Evolutionary conservation across 2,888 invertebrate genomes (phyloP).

Genomic region (Ecliptopera silaceata): DNA sequence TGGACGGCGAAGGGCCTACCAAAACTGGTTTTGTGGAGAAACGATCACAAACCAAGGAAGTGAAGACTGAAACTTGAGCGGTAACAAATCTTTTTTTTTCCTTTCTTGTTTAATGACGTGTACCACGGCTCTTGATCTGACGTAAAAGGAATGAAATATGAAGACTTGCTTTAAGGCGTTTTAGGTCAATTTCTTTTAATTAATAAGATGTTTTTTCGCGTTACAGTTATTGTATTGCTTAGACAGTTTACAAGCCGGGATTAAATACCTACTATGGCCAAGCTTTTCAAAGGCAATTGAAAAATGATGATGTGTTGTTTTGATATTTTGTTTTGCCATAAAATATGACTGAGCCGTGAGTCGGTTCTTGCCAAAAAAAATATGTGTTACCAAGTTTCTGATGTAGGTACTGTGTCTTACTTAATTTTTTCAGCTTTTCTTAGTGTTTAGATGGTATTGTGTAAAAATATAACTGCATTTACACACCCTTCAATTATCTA

Average conservation of each 20-base stretch:
- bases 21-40: constrained; percentile 4
- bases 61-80: constrained; percentile 48
- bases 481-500: too few relatives aligned
- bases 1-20: not conserved
- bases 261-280: too few relatives aligned
- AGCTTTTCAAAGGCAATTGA: too few relatives aligned
- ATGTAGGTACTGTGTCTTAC: too few relatives aligned
- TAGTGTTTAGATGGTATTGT: too few relatives aligned
- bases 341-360: too few relatives aligned
- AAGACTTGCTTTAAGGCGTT: constrained; percentile 29
- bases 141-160: constrained; percentile 33
- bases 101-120: constrained; percentile 50
- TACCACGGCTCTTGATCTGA: constrained; percentile 37
- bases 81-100: constrained; percentile 54
- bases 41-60: constrained; percentile 35
- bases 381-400: too few relatives aligned
- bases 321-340: too few relatives aligned
- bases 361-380: too few relatives aligned
- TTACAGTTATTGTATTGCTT: not conserved
- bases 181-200: constrained; percentile 25
- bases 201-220: constrained; percentile 24
- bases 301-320: too few relatives aligned
- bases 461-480: too few relatives aligned
- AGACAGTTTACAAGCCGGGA: not conserved
- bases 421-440: too few relatives aligned